A percentile compares a stretch with the other conserved stretches of the same genome.
phyloP scores from a whole-genome alignment of 1,140 invertebrate species.

The Hycleus cichorii region DNA sequence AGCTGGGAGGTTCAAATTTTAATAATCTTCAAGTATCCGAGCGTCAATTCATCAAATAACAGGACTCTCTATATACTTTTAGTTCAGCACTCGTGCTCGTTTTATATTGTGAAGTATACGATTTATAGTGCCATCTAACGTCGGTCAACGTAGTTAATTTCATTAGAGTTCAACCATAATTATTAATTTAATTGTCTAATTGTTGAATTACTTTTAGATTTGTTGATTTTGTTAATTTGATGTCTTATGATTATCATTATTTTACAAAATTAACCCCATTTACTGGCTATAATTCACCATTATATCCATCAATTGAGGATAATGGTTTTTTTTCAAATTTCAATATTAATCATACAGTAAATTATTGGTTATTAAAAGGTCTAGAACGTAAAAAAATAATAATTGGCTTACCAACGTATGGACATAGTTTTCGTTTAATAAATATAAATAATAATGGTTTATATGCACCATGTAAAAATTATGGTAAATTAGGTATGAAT shows the following conservation, averaged over 20 bases:
- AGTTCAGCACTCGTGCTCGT: no score
- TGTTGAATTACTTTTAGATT: slow-evolving; percentile 30
- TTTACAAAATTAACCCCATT: slow-evolving; percentile 68
- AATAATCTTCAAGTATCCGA: no score
- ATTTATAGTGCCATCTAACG: no score
- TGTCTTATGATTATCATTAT: slow-evolving; percentile 86
- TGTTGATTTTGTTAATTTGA: slow-evolving; percentile 79
- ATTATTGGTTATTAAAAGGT: slow-evolving; percentile 73
- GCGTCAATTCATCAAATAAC: no score
- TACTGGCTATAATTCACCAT: slow-evolving; percentile 75
- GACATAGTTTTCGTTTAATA: slow-evolving; percentile 68
- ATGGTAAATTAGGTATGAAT: slow-evolving; percentile 53
- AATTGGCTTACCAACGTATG: slow-evolving; percentile 85
- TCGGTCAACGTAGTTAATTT: no score
- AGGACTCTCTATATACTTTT: no score
- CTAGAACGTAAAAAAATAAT: slow-evolving; percentile 78
- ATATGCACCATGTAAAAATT: slow-evolving; percentile 61
- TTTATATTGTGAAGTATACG: no score
- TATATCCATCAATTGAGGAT: slow-evolving; percentile 56
- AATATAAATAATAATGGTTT: slow-evolving; percentile 59
- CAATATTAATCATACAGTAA: slow-evolving; percentile 76
- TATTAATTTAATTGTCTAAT: no score
- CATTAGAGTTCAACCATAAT: no score
- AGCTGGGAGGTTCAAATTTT: no score
- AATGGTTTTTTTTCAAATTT: slow-evolving; percentile 59